Evolutionary conservation across 2,113 vertebrate genomes (phyloP).

Genomic region (Otis tarda): DNA sequence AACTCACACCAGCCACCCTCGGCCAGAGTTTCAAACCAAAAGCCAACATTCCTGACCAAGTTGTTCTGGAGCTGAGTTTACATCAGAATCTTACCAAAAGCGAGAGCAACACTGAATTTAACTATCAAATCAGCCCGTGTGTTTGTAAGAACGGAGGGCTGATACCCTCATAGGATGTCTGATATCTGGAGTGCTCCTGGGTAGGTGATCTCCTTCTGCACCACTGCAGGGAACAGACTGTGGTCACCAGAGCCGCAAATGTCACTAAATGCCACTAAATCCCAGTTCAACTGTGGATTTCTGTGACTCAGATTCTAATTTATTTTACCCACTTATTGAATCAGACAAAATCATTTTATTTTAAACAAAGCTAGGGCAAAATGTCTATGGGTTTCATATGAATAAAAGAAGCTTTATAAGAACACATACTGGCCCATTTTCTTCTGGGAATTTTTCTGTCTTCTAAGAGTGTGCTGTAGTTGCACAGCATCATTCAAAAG

Average conservation of each 20-base stretch:
- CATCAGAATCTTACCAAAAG: not conserved
- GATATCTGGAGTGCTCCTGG: not conserved
- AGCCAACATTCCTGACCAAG: not conserved
- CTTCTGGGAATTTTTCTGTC: not conserved
- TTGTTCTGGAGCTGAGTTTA: not conserved
- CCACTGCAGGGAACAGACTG: not conserved
- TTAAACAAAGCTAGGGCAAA: not conserved
- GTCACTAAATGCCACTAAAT: not conserved
- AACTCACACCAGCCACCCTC: not conserved
- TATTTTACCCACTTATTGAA: not conserved
- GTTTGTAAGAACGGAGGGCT: not conserved
- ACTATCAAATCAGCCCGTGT: not conserved
- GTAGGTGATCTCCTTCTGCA: not conserved
- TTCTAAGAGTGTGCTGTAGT: not conserved
- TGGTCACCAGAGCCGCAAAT: not conserved
- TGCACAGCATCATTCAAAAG: not conserved
- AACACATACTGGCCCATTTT: not conserved
- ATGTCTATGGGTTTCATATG: not conserved
- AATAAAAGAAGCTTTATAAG: not conserved
- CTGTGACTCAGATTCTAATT: not conserved
- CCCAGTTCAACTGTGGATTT: not conserved
- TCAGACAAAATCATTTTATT: not conserved
- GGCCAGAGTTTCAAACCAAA: constrained; percentile 41
- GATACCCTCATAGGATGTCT: not conserved
- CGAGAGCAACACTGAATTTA: not conserved